Percentiles rank a stretch among this genome's conserved stretches.
Conservation (phyloP, 2,888 invertebrate genomes). For the Eupeodes latifasciatus region DNA sequence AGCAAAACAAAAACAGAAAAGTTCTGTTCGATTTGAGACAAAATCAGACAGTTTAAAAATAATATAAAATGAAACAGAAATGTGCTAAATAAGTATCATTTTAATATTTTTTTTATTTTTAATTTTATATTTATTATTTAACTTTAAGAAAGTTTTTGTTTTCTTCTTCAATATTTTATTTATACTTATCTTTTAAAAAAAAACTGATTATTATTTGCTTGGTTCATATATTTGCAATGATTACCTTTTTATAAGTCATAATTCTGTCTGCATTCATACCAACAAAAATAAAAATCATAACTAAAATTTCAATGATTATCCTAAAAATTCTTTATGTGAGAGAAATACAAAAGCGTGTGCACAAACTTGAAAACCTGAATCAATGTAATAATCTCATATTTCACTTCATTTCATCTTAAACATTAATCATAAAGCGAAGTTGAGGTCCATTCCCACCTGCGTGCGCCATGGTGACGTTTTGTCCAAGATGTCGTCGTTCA, state of each 20-base stretch:
- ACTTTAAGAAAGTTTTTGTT: background rate
- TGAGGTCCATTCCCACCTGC: too few species aligned
- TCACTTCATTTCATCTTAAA: too few species aligned
- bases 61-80: slow-evolving; percentile 22
- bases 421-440: too few species aligned
- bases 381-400: too few species aligned
- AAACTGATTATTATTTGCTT: slow-evolving; percentile 41
- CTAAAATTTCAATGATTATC: background rate
- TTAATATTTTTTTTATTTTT: background rate
- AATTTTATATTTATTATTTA: background rate
- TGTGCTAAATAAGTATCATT: slow-evolving; percentile 65
- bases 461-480: too few species aligned
- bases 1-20: slow-evolving; percentile 24
- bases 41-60: background rate
- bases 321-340: background rate
- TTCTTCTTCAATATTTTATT: background rate
- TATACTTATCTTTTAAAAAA: background rate
- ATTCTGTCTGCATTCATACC: background rate
- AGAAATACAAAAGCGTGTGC: slow-evolving; percentile 9
- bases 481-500: too few species aligned
- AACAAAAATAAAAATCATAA: too few species aligned
- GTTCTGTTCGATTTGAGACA: slow-evolving; percentile 39
- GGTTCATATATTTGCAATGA: slow-evolving; percentile 7
- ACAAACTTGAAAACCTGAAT: background rate
- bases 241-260: slow-evolving; percentile 3